phyloP scores from a whole-genome alignment of 2,797 vertebrate species.

The Cyprinella venusta region DNA sequence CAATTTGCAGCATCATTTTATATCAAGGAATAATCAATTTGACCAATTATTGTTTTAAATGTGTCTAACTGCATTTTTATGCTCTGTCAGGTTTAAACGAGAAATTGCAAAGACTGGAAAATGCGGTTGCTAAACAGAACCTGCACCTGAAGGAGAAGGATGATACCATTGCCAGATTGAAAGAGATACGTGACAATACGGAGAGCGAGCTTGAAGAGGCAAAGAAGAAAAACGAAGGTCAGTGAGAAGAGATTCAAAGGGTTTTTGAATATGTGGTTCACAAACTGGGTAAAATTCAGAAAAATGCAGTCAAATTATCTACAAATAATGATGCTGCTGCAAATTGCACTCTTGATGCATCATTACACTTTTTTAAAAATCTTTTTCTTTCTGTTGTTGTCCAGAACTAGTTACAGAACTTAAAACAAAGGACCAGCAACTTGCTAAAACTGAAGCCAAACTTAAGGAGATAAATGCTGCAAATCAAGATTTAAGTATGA shows the following conservation, averaged over 20 bases:
- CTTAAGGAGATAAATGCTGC: slow-evolving; percentile 35
- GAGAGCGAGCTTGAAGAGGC: not conserved
- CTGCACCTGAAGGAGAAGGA: slow-evolving; percentile 8
- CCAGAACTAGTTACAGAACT: slow-evolving; percentile 62
- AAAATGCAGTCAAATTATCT: not conserved
- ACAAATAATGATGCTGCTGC: not conserved
- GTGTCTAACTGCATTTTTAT: not conserved
- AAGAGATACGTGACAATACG: not conserved
- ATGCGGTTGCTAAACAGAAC: slow-evolving; percentile 32
- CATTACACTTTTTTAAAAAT: not conserved
- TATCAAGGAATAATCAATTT: not conserved
- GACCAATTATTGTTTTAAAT: not conserved
- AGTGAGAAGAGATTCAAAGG: not conserved
- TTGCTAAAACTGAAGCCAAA: slow-evolving; percentile 43
- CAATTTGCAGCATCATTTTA: too few species aligned
- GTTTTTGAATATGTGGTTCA: not conserved
- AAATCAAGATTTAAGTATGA: slow-evolving; percentile 34
- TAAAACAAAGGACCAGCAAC: slow-evolving; percentile 45
- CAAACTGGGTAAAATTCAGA: not conserved
- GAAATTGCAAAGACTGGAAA: slow-evolving; percentile 33
- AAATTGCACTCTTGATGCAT: not conserved
- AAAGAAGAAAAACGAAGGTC: slow-evolving; percentile 27
- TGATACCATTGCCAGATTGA: not conserved
- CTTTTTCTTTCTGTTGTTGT: not conserved
- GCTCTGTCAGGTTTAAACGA: slow-evolving; percentile 56